phyloP scores from a whole-genome alignment of 2,797 vertebrate species.

The Sebastes diploproa region DNA sequence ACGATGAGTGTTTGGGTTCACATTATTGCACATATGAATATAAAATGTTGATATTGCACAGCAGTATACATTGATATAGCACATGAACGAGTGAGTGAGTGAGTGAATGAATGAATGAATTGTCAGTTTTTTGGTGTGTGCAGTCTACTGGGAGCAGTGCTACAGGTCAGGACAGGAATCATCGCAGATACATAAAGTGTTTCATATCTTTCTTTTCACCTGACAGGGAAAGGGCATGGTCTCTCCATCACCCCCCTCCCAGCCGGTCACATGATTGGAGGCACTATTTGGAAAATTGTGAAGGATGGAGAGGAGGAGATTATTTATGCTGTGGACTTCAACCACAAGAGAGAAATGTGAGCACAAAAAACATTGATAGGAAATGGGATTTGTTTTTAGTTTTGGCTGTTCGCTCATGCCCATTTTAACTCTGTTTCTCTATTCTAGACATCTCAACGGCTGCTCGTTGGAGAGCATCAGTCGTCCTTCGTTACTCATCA shows the following conservation, averaged over 20 bases:
- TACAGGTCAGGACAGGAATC: background rate
- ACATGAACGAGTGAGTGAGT: no score
- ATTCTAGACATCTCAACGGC: slow-evolving; percentile 93
- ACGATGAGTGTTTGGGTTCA: no score
- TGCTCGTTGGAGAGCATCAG: slow-evolving; percentile 95
- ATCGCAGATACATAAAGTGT: background rate
- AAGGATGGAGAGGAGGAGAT: slow-evolving; percentile 99
- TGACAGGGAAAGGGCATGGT: slow-evolving; percentile 96
- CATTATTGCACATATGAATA: no score
- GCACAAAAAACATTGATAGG: slow-evolving; percentile 30
- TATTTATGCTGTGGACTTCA: slow-evolving; percentile 98
- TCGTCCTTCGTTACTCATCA: slow-evolving; percentile 96
- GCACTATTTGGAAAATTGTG: slow-evolving; percentile 99
- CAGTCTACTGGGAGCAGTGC: no score
- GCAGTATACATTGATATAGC: no score
- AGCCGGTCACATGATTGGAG: slow-evolving; percentile 98
- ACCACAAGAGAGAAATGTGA: slow-evolving; percentile 99
- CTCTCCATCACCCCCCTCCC: slow-evolving; percentile 97
- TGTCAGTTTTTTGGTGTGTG: no score
- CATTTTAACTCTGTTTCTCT: background rate
- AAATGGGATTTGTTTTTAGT: background rate
- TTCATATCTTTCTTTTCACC: slow-evolving; percentile 21
- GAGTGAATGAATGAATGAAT: no score
- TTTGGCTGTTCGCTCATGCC: background rate
- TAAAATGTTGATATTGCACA: no score